Base-by-base conservation (phyloP, 1,140 invertebrate species). In the Diachasmimorpha longicaudata region DNA sequence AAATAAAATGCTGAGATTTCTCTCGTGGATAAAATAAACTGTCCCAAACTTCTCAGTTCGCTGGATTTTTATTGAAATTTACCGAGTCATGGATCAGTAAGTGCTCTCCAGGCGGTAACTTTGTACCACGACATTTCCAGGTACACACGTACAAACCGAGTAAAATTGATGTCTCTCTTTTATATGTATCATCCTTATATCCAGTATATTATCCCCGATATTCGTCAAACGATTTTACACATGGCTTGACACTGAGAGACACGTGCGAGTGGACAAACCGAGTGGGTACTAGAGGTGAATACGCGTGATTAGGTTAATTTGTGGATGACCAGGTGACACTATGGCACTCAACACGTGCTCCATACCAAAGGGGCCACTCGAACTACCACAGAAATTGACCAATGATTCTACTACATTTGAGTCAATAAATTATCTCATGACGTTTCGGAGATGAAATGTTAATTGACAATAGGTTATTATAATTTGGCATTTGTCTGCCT, bases 291-390 rank as follows among this genome's bases (percentile, higher is more conserved):
- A 44, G 77, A 80, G 80, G 81, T 75, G 79, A 79, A 79, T 52
- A 16, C 78, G 80, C 79, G 79, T 84, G 85, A 88, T 88, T 87
- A 87, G 85, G 78, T 87, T 85, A 85, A 87, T 87, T 87, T 86
- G 86, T 82, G 72, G 67, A 42, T 74, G 66, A 69, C 71, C 63
- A 58, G 19, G 42, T 31, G 71, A 74, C 44, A 67, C 68, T 66
- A 71, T 55, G 70, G 55, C 42, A 58, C 63, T 71, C 69, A 76
- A 76, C 78, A 76, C 75, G 44, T 73, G 58, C 63, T 78, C 37
- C 37, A 63, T 66, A 76, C 75, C 74, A 58, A 78, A 75, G 73
- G 72, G 68, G 67, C 69, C 63, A 72, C 72, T 42, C 39, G 21
- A 66, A 69, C 10, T 48, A 75, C 69, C 46, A 69, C 69, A 68